Evolutionary conservation across 1,140 invertebrate species (phyloP), one percentile per base, ranked within the genome.

Genomic region (Ips typographus): DNA sequence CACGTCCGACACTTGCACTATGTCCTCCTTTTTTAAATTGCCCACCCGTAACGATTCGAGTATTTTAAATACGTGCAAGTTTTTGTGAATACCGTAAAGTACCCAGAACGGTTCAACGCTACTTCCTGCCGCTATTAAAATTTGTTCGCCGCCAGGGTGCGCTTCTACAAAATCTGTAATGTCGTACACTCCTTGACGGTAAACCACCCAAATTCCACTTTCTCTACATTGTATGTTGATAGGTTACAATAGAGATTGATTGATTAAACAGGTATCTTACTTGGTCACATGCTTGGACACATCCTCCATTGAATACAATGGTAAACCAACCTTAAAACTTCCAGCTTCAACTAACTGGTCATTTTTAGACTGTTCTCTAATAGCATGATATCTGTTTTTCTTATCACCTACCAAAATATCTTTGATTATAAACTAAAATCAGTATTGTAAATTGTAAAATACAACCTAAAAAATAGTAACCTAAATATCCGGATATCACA

Each of bases 21-120:
- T 79, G 71, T 89, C 87, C 43, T 85, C 82, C 47, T 85, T 84
- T 41, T 85, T 84, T 22, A 93, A 82, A 77, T 90, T 90, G 37
- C 88, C 87, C 78, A 99, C 98, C 76, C 96, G 86, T 81, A 91
- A 92, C 8, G 84, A 83, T 80, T 97, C 94, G 1, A 98, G 78
- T 37, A 97, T 78, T 49, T 86, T 76, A 67, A 88, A 86, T 40
- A 98, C 89, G 77, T 96, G 88, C 2, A 82, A 57, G n/a, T 86
- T 90, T 76, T 97, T 92, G 77, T 99, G 98, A 77, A 96, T 91
- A 22, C 91, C 93, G 84, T 98, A 99, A 39, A 98, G 86, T 71
- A 89, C 84, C 96, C 96, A 98, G 81, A 97, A 99, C 0, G 96
- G 95, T 77, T 98, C 97, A 1, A 98, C 87, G 6, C 94, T 90